phyloP scores from a whole-genome alignment of 2,888 invertebrate genomes.

The Seira musarum region DNA sequence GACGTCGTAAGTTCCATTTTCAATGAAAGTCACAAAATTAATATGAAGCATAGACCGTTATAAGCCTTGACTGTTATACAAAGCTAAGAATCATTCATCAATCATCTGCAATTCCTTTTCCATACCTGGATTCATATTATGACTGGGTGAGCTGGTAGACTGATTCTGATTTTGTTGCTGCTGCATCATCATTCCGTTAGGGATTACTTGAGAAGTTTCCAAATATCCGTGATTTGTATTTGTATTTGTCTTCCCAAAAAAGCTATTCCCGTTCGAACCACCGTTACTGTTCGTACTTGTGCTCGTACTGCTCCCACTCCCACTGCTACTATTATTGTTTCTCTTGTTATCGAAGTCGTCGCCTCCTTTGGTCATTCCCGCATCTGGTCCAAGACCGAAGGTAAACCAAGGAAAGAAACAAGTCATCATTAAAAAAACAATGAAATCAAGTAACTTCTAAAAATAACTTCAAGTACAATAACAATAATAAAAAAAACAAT shows the following conservation, averaged over 20 bases:
- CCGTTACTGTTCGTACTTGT: too few species aligned
- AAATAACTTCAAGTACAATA: conserved; percentile 16
- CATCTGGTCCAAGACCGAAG: too few species aligned
- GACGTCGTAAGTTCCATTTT: too few species aligned
- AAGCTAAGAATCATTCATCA: too few species aligned
- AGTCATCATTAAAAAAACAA: too few species aligned
- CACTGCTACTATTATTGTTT: conserved; percentile 17
- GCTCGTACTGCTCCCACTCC: conserved; percentile 26
- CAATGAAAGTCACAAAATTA: too few species aligned
- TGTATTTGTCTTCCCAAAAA: conserved; percentile 5
- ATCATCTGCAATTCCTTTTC: neutral
- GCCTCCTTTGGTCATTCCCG: conserved; percentile 67
- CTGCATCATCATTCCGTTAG: conserved; percentile 31
- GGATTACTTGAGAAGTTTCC: neutral
- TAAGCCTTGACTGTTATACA: too few species aligned
- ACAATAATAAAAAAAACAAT: neutral
- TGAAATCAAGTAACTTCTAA: conserved; percentile 29
- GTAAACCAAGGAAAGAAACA: too few species aligned
- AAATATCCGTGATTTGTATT: too few species aligned
- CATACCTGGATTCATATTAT: conserved; percentile 4
- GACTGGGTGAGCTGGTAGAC: neutral
- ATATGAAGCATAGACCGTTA: too few species aligned
- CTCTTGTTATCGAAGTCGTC: conserved; percentile 46
- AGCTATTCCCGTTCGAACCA: too few species aligned
- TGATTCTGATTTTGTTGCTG: neutral